Base-by-base conservation (phyloP, 2,113 vertebrate genomes). In the Chloropsis cyanopogon region DNA sequence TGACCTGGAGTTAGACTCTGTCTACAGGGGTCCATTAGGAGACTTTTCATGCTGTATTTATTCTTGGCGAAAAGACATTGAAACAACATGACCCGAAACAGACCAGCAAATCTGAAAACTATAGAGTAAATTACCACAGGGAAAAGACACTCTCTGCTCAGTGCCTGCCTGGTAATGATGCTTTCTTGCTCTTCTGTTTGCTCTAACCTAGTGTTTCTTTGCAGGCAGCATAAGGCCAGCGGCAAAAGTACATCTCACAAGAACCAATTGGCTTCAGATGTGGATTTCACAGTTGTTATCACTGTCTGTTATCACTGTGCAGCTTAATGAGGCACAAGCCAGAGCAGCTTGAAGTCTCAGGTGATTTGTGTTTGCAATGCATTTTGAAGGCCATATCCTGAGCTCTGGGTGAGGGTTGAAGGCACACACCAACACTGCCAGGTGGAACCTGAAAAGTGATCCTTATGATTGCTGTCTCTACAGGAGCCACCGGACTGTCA, bases 21-120 rank as follows among this genome's bases (percentile, higher is more conserved):
- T 73, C 71, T 93, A 12, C 85, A 80, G 76, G 88, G 65, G 68
- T 93, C 68, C 64, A 70, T 88, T 81, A 94, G 63, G 50, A 85
- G 60, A 71, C 69, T 81, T 92, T 83, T 66, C 71, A 73, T 83
- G 68, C 46, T 6, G 1, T 88, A 56, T 96, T 91, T 95, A 63
- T 70, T 94, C 79, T 56, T 54, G 14, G 26, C 39, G 31, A 66
- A 83, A 90, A 92, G 64, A 47, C 33, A 81, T 22, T 78, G 44
- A 60, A 83, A 83, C 49, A 82, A 68, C 64, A 52, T n/a, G 68
- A 94, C 60, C 68, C 5, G 16, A 78, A 81, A 94, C 13, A 1
- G 3, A 79, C 39, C 56, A 93, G 78, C 42, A 85, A 66, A 95
- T 59, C 78, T 90, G 79, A 80, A 86, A 86, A 80, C 46, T 31